Evolutionary conservation across 2,888 invertebrate species (phyloP).

Genomic region (Orchestes rusci): DNA sequence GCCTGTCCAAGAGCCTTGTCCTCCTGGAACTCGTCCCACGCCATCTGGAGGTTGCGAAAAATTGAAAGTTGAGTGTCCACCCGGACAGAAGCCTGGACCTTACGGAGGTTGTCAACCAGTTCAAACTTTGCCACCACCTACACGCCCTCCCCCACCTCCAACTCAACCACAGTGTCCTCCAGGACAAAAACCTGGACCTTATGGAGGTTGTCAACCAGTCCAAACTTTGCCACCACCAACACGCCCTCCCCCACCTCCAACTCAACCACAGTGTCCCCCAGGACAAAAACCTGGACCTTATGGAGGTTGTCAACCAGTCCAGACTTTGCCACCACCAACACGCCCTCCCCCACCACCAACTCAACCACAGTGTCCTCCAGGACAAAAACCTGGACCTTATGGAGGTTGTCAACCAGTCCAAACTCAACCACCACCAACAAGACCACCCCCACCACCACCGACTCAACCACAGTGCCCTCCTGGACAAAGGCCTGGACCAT

Average conservation of each 20-base stretch:
- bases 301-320: slow-evolving; percentile 27
- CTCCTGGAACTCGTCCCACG: slow-evolving; percentile 22
- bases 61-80: slow-evolving; percentile 12
- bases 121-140: slow-evolving; percentile 6
- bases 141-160: slow-evolving; percentile 5
- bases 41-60: slow-evolving; percentile 24
- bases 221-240: slow-evolving; percentile 7
- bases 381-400: slow-evolving; percentile 24
- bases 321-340: slow-evolving; percentile 4
- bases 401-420: slow-evolving; percentile 24
- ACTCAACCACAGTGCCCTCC: slow-evolving; percentile 10
- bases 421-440: slow-evolving; percentile 3
- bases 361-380: slow-evolving; percentile 24
- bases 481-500: slow-evolving; percentile 16
- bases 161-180: slow-evolving; percentile 3
- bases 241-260: slow-evolving; percentile 6
- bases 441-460: slow-evolving; percentile 7
- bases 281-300: slow-evolving; percentile 21
- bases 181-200: slow-evolving; percentile 14
- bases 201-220: slow-evolving; percentile 11
- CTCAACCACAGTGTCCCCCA: slow-evolving; percentile 19
- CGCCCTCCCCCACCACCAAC: slow-evolving; percentile 6
- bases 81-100: slow-evolving; percentile 12
- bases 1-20: slow-evolving; percentile 18
- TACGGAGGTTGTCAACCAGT: slow-evolving; percentile 12